Evolutionary conservation across 2,113 vertebrate genomes (phyloP), one percentile per base, ranked within the genome.

Genomic region (Seriola dumerili): DNA sequence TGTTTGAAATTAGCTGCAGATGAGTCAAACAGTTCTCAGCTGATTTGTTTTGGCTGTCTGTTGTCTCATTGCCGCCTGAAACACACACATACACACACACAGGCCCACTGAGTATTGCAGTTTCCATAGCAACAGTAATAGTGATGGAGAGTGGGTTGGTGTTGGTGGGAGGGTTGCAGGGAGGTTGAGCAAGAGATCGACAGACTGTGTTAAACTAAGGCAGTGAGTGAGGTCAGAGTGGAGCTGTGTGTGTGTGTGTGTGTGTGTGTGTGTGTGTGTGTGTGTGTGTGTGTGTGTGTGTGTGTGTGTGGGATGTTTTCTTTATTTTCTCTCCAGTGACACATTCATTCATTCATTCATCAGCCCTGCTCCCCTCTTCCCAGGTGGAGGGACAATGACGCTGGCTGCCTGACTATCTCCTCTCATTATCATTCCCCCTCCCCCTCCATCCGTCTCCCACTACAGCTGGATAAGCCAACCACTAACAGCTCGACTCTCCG

Each of bases 81-180:
- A 79, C 65, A 55, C 52, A 67, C n/a, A 69, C 90, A 69, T 81
- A 80, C n/a, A 69, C 90, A 69, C 72, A 82, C 70, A 62, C 42
- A 57, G 74, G 79, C 80, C 87, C 78, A 84, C 82, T 93, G 87
- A 93, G 90, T 85, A 85, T 85, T 89, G 79, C 86, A 87, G 94
- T 95, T 95, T 88, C 95, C 90, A 95, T 95, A 91, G 94, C 89
- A 95, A 95, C 94, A 85, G 81, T 42, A 68, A 76, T 52, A 78
- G 84, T 87, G 91, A 88, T 91, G 85, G 87, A 46, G 86, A 91
- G 81, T 77, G 79, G 70, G 80, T 23, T 70, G 77, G 44, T 61
- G 70, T 52, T 52, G 48, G 68, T 72, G 65, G 54, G 69, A 64
- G 69, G 48, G 50, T 14, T 52, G 19, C 21, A 23, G 38, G 4